Percentiles rank a stretch among this genome's conserved stretches.
Conservation (phyloP, 2,888 invertebrate genomes). For the Meteorus cinctellus region DNA sequence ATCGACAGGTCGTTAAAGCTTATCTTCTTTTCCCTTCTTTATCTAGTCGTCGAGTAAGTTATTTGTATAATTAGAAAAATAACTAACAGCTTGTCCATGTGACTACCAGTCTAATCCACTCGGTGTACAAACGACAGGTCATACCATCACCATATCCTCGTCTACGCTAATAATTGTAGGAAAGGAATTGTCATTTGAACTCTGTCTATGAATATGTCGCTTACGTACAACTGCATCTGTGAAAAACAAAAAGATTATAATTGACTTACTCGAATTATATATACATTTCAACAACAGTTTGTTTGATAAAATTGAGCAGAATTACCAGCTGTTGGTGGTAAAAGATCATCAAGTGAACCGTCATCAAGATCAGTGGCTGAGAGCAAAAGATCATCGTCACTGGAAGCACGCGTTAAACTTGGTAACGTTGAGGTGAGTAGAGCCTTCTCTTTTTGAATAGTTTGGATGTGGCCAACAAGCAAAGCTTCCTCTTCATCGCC, state of each 20-base stretch:
- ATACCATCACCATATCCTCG: constrained; percentile 73
- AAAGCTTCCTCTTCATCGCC: constrained; percentile 84
- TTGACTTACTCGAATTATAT: neutral
- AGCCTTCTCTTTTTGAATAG: constrained; percentile 88
- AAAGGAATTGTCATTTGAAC: constrained; percentile 69
- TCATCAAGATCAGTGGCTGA: constrained; percentile 86
- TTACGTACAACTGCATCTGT: constrained; percentile 69
- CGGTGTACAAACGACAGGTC: constrained; percentile 59
- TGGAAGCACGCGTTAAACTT: constrained; percentile 86
- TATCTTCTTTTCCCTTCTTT: constrained; percentile 24
- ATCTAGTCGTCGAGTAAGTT: constrained; percentile 43
- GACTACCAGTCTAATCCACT: constrained; percentile 14
- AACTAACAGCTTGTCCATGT: constrained; percentile 1
- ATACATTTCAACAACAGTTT: constrained; percentile 5
- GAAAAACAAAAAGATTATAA: constrained; percentile 39
- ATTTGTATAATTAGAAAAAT: constrained; percentile 33
- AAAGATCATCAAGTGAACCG: constrained; percentile 77
- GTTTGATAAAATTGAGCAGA: neutral
- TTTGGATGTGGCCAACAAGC: constrained; percentile 85
- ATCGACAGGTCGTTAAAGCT: constrained; percentile 10
- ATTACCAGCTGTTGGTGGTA: constrained; percentile 68
- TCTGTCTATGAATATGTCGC: constrained; percentile 70
- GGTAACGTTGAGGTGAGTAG: constrained; percentile 86
- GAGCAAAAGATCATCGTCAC: constrained; percentile 90
- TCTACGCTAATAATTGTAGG: constrained; percentile 70